These are phyloP conservation scores for Corythaixoides concolor DNA, from an alignment of 2,113 vertebrate genomes.

Conservation along the genomic window DNA sequence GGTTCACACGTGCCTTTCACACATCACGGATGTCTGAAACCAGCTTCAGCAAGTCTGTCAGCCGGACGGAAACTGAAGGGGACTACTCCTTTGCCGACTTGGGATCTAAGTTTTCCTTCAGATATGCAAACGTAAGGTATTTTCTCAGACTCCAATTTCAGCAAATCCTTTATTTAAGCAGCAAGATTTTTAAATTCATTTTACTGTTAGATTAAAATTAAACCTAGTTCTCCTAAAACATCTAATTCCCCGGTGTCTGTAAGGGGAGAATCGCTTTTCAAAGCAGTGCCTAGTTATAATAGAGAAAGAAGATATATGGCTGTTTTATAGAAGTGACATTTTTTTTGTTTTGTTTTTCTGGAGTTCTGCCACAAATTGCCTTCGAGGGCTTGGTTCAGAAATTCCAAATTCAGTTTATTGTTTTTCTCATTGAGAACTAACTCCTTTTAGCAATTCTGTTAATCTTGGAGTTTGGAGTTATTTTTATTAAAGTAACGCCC, in stretches of 20 bases:
- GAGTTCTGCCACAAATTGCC: slow-evolving; percentile 38
- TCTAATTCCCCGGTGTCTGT: neutral
- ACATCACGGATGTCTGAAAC: neutral
- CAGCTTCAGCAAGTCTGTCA: neutral
- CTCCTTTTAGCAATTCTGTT: slow-evolving; percentile 52
- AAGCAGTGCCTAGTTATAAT: neutral
- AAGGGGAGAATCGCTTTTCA: neutral
- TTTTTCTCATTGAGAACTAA: slow-evolving; percentile 36
- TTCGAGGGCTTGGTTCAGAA: slow-evolving; percentile 63
- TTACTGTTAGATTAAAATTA: neutral
- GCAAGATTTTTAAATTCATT: neutral
- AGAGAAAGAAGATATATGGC: neutral
- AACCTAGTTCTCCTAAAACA: neutral
- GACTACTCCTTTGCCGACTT: neutral
- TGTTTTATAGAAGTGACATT: neutral
- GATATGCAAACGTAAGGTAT: neutral
- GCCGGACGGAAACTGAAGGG: neutral
- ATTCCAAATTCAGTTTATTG: slow-evolving; percentile 54
- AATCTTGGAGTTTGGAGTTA: slow-evolving; percentile 54
- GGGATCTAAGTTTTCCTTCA: neutral
- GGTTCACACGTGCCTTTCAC: rapidly evolving
- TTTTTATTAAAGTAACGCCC: slow-evolving; percentile 66
- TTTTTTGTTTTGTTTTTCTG: neutral
- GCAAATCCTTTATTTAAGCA: neutral
- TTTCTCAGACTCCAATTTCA: neutral